Conservation (phyloP, 2,113 vertebrate genomes). For the Ramphastos sulfuratus region DNA sequence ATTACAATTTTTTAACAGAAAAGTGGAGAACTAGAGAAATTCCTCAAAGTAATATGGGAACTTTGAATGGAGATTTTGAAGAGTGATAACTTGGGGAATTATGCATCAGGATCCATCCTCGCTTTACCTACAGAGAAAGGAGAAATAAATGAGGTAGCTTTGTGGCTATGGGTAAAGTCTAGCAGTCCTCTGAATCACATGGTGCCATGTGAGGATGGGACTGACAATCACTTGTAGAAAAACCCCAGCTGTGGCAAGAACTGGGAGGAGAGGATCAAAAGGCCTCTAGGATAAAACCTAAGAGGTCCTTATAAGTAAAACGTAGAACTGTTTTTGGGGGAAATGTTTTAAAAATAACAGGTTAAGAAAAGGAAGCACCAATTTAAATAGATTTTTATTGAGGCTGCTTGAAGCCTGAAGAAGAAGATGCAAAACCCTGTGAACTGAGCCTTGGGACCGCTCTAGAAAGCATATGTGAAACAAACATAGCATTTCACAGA, state of each 20-base stretch:
- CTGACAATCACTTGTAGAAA: neutral
- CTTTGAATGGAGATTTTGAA: neutral
- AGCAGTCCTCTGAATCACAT: neutral
- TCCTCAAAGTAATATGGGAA: neutral
- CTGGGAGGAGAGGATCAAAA: neutral
- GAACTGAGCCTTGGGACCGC: neutral
- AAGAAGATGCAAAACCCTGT: neutral
- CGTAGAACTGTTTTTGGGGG: neutral
- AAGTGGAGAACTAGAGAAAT: neutral
- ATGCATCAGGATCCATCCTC: neutral
- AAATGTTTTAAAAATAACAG: neutral
- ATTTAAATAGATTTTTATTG: neutral
- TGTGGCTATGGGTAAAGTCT: neutral
- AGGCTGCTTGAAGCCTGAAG: neutral
- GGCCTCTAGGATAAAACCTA: neutral
- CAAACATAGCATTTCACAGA: neutral
- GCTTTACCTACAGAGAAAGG: neutral
- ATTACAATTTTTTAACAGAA: neutral
- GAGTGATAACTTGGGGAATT: neutral
- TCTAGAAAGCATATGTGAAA: neutral
- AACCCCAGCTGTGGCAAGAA: neutral
- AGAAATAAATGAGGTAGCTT: neutral
- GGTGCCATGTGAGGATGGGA: fast-evolving
- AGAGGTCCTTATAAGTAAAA: neutral
- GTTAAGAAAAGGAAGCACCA: neutral